phyloP scores from a whole-genome alignment of 23 tunicate species.

The Trididemnum clinides region DNA sequence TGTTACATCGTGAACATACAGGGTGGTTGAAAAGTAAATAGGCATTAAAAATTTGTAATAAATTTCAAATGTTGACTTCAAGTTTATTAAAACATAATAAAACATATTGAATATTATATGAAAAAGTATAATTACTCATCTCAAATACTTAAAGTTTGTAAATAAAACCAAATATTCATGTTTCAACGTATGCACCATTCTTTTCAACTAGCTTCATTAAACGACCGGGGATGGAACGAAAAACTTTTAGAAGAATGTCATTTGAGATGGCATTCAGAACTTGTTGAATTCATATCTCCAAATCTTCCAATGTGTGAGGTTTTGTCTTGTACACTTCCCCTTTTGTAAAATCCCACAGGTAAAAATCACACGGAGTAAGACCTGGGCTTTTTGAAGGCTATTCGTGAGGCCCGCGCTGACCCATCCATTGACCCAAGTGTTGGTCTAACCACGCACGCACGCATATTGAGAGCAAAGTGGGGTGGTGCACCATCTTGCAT shows the following conservation, averaged over 20 bases:
- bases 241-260: not conserved
- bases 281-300: not conserved
- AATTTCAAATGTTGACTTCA: not conserved
- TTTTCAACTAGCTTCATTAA: no score
- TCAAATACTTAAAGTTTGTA: not conserved
- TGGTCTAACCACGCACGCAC: not conserved
- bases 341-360: not conserved
- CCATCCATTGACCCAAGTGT: not conserved
- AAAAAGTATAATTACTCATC: not conserved
- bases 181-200: not conserved
- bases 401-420: no score
- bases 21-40: no score
- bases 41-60: no score
- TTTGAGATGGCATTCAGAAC: not conserved
- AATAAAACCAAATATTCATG: not conserved
- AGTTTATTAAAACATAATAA: not conserved
- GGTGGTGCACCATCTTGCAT: no score
- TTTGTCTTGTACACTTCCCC: not conserved
- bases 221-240: no score
- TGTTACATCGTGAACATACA: no score
- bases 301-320: not conserved
- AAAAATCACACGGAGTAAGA: no score
- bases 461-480: no score
- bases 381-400: no score
- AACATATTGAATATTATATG: not conserved